A percentile compares a stretch with the other conserved stretches of the same genome.
These are phyloP conservation scores for Orthosia gothica DNA, from an alignment of 2,888 invertebrate genomes.

Conservation along the genomic window DNA sequence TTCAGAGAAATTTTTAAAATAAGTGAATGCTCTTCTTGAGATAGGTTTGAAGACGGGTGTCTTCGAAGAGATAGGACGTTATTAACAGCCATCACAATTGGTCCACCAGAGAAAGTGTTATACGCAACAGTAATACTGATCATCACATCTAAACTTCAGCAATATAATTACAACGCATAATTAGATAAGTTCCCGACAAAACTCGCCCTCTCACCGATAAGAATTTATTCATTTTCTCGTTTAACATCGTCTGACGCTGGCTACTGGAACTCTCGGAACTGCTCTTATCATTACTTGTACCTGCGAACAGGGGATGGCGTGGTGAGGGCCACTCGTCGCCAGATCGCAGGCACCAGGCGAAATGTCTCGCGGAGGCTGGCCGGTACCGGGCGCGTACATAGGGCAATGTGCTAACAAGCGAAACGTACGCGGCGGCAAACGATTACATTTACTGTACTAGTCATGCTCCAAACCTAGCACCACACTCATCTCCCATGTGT, in stretches of 20 bases:
- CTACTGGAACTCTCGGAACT: constrained; percentile 93
- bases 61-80: constrained; percentile 75
- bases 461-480: constrained; percentile 71
- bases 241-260: constrained; percentile 97
- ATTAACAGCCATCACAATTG: constrained; percentile 85
- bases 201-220: constrained; percentile 95
- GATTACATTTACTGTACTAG: constrained; percentile 46
- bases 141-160: constrained; percentile 86
- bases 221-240: constrained; percentile 98
- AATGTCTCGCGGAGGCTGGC: constrained; percentile 59
- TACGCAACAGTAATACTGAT: constrained; percentile 83
- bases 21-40: constrained; percentile 77
- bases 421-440: constrained; percentile 71
- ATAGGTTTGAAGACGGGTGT: constrained; percentile 66
- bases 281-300: constrained; percentile 93
- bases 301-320: constrained; percentile 89
- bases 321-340: constrained; percentile 78
- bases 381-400: constrained; percentile 83
- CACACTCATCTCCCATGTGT: constrained; percentile 62
- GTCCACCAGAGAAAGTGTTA: constrained; percentile 85
- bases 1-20: constrained; percentile 17
- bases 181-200: constrained; percentile 78
- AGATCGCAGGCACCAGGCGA: constrained; percentile 60
- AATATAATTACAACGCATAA: constrained; percentile 85
- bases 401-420: constrained; percentile 68